Evolutionary conservation across 2,888 invertebrate species (phyloP).

Genomic region (Salpingus planirostris): DNA sequence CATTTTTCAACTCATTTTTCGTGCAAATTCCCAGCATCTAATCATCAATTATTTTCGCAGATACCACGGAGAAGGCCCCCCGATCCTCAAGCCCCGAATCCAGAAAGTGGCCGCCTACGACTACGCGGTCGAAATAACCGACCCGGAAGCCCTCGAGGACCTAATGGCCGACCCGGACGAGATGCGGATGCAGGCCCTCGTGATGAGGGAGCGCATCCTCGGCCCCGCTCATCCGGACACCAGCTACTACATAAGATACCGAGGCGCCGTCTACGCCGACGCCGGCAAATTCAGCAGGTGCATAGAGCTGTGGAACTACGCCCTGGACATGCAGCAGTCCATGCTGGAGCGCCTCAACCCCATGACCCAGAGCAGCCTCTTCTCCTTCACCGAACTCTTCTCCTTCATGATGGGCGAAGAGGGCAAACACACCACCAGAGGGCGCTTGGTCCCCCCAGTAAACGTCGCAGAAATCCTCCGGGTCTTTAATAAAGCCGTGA

Average conservation of each 20-base stretch:
- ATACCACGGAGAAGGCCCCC: too few relatives aligned
- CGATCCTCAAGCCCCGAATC: slow-evolving; percentile 64
- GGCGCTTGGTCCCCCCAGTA: slow-evolving; percentile 59
- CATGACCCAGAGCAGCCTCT: slow-evolving; percentile 88
- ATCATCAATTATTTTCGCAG: too few relatives aligned
- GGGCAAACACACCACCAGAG: slow-evolving; percentile 49
- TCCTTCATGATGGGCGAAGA: slow-evolving; percentile 90
- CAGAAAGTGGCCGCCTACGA: slow-evolving; percentile 79
- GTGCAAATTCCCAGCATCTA: too few relatives aligned
- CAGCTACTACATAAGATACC: slow-evolving; percentile 88
- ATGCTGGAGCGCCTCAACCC: slow-evolving; percentile 88
- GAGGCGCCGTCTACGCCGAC: slow-evolving; percentile 71
- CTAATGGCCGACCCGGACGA: slow-evolving; percentile 89
- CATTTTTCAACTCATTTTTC: too few relatives aligned
- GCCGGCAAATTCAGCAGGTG: slow-evolving; percentile 84
- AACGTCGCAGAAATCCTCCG: slow-evolving; percentile 73
- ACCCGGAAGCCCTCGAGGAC: slow-evolving; percentile 71
- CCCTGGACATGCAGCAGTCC: slow-evolving; percentile 90
- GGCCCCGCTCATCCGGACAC: slow-evolving; percentile 93
- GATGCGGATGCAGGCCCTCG: slow-evolving; percentile 91
- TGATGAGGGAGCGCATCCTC: slow-evolving; percentile 85
- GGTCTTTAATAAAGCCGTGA: slow-evolving; percentile 75
- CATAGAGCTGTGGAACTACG: slow-evolving; percentile 93
- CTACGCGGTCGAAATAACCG: slow-evolving; percentile 72
- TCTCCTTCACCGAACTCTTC: slow-evolving; percentile 91